These are phyloP conservation scores for Merluccius polli DNA, from an alignment of 2,797 vertebrate genomes.

Conservation along the genomic window DNA sequence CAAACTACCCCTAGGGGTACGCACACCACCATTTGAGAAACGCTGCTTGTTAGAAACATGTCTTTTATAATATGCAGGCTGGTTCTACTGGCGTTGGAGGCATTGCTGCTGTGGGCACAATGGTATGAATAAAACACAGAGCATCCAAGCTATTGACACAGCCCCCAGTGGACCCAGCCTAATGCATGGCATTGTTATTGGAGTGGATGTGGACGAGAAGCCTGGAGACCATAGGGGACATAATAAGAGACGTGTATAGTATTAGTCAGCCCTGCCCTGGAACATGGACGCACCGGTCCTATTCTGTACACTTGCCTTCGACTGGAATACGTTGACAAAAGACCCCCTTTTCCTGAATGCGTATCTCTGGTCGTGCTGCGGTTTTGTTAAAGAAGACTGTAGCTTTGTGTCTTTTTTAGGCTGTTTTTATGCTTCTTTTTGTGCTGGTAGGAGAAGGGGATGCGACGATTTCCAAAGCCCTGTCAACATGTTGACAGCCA, in stretches of 20 bases:
- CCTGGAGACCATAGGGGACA: slow-evolving; percentile 29
- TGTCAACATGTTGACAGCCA: neutral
- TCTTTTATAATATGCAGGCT: neutral
- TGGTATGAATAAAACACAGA: slow-evolving; percentile 30
- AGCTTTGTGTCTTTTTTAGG: neutral
- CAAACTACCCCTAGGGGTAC: too few relatives aligned
- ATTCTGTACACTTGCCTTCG: neutral
- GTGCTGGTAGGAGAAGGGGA: neutral
- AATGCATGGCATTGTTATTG: slow-evolving; percentile 18
- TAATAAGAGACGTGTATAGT: neutral
- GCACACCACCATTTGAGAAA: too few relatives aligned
- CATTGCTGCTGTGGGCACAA: slow-evolving; percentile 29
- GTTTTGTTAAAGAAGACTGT: neutral
- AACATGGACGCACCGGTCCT: neutral
- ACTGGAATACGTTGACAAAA: neutral
- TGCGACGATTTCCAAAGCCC: neutral
- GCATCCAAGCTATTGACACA: slow-evolving; percentile 39
- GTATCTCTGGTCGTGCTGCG: neutral
- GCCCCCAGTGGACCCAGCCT: slow-evolving; percentile 17
- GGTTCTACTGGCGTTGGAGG: slow-evolving; percentile 16
- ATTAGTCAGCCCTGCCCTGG: neutral
- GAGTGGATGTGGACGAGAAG: slow-evolving; percentile 27
- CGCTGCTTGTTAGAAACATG: neutral
- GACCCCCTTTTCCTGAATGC: neutral
- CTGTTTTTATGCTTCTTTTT: neutral